These are phyloP conservation scores for Pomacea canaliculata DNA, from an alignment of 2,888 invertebrate species.

Conservation along the genomic window DNA sequence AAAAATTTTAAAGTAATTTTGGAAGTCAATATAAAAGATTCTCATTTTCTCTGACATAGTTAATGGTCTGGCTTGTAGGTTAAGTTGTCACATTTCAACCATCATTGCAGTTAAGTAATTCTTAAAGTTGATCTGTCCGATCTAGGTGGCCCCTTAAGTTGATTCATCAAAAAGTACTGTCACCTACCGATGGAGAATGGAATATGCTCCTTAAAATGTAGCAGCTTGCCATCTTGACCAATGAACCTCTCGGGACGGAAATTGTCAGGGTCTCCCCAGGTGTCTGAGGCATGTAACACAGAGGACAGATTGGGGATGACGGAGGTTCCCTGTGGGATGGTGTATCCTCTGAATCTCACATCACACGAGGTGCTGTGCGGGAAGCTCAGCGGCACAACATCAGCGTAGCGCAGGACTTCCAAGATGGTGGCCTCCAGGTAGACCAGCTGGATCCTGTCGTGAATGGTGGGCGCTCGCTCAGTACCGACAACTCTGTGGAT, in stretches of 20 bases:
- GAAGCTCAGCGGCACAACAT: slow-evolving; percentile 43
- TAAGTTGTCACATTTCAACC: no score
- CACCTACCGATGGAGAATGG: slow-evolving; percentile 37
- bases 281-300: slow-evolving; percentile 41
- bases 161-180: no score
- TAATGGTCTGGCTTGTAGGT: no score
- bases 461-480: slow-evolving; percentile 31
- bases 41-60: no score
- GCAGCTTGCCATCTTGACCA: slow-evolving; percentile 30
- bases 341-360: slow-evolving; percentile 48
- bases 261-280: slow-evolving; percentile 44
- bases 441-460: slow-evolving; percentile 38
- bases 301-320: slow-evolving; percentile 49
- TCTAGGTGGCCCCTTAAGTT: no score
- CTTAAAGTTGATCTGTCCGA: no score
- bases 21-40: no score
- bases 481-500: slow-evolving; percentile 63
- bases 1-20: no score
- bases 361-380: slow-evolving; percentile 36
- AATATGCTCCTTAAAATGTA: slow-evolving; percentile 31
- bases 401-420: slow-evolving; percentile 52
- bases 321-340: slow-evolving; percentile 53
- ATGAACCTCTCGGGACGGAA: slow-evolving; percentile 58
- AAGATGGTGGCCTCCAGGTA: slow-evolving; percentile 56
- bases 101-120: no score